Base-by-base conservation (phyloP, 1,140 invertebrate genomes). In the Cecropterus lyciades region DNA sequence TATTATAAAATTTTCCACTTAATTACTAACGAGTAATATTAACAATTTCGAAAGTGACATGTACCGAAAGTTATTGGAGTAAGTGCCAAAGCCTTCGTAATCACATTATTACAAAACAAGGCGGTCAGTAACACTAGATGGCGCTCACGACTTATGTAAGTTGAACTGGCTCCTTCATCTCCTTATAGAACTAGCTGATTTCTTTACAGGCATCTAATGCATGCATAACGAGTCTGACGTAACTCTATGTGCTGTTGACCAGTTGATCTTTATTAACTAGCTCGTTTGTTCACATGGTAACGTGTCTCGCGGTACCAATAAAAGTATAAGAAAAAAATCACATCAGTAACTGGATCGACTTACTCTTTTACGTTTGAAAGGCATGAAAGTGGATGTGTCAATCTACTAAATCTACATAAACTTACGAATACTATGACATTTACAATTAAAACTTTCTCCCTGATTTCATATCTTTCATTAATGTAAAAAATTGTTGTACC, bases 151-250 rank as follows among this genome's bases (percentile, higher is more conserved):
- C 67, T 72, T 87, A 85, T 81, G 77, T 80, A 85, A 87, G 70
- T 63, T 70, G 73, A n/a, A 70, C 68, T 69, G 65, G 72, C 70
- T 69, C 68, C 67, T 77, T 71, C 72, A 73, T 77, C 72, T 76
- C 83, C 83, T 79, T 86, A 80, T 80, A 77, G 69, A 84, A 81
- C 63, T 69, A 67, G 70, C 63, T 51, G 76, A 76, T 84, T 85
- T 82, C 78, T 72, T 79, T 74, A 67, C 60, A 59, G 65, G 71
- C 69, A 79, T 79, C 77, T 75, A 73, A 72, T 65, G 67, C 65
- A 63, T 65, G 68, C 63, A 43, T 68, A 59, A 67, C 52, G 53
- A 53, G 53, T 60, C 60, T 86, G 77, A 80, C 80, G 78, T 79
- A 84, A 83, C n/a, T n/a, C 73, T 16, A 46, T 4, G 42, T 14